phyloP scores from a whole-genome alignment of 2,888 invertebrate genomes.

The Nasonia oneida region DNA sequence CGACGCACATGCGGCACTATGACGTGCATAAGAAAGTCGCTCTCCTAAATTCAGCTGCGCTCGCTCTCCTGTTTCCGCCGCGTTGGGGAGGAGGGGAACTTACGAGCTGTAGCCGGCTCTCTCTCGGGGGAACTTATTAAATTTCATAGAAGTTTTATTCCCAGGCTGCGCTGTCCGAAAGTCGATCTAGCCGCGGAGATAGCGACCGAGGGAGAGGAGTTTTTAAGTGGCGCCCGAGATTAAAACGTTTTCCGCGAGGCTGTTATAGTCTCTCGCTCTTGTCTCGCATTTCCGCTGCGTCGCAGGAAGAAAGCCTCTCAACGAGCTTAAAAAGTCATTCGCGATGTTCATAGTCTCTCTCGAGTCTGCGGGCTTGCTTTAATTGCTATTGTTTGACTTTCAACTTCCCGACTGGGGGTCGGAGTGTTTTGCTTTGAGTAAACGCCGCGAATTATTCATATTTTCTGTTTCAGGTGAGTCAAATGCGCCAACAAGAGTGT shows the following conservation, averaged over 20 bases:
- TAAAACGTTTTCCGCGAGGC: slow-evolving; percentile 71
- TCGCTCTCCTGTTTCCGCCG: slow-evolving; percentile 68
- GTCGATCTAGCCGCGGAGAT: slow-evolving; percentile 73
- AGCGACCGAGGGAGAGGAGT: slow-evolving; percentile 66
- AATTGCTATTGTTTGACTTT: slow-evolving; percentile 15
- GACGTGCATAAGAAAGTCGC: slow-evolving; percentile 68
- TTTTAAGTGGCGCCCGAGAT: slow-evolving; percentile 76
- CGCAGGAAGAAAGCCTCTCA: slow-evolving; percentile 61
- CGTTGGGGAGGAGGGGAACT: slow-evolving; percentile 66
- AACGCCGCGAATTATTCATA: background rate
- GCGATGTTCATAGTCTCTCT: slow-evolving; percentile 20
- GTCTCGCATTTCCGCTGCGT: slow-evolving; percentile 70
- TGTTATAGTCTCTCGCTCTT: slow-evolving; percentile 37
- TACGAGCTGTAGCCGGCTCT: slow-evolving; percentile 66
- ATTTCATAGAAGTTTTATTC: slow-evolving; percentile 78
- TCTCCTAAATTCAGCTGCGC: slow-evolving; percentile 71
- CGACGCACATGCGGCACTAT: slow-evolving; percentile 53
- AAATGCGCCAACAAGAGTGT: background rate
- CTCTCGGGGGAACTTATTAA: slow-evolving; percentile 76
- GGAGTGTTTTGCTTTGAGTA: background rate
- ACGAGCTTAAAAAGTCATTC: slow-evolving; percentile 61
- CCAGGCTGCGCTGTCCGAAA: slow-evolving; percentile 63
- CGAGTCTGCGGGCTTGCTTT: slow-evolving; percentile 6
- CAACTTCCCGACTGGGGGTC: background rate
- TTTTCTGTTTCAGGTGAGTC: slow-evolving; percentile 68